A percentile compares a stretch with the other conserved stretches of the same genome.
Evolutionary conservation across 1,140 invertebrate species (phyloP).

Genomic region (Ruditapes philippinarum): DNA sequence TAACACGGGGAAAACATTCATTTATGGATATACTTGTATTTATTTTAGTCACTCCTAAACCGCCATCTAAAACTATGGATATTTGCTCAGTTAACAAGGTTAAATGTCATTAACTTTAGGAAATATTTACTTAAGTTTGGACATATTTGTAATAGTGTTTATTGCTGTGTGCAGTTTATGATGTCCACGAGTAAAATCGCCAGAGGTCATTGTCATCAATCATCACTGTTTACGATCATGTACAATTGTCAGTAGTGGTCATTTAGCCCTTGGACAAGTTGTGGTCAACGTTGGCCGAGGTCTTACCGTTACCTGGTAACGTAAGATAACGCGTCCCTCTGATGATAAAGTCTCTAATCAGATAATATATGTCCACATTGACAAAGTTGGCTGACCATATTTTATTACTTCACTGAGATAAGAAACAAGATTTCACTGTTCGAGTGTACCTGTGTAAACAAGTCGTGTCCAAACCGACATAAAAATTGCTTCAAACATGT

Average conservation of each 20-base stretch:
- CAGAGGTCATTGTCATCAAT: conserved; percentile 35
- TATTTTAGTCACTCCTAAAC: too few species aligned
- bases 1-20: too few species aligned
- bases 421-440: not conserved
- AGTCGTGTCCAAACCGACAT: not conserved
- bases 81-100: conserved; percentile 43
- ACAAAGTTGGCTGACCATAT: conserved; percentile 14
- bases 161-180: conserved; percentile 7
- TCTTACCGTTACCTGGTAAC: conserved; percentile 23
- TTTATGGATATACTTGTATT: too few species aligned
- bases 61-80: too few species aligned
- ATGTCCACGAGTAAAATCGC: conserved; percentile 19
- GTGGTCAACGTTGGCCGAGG: conserved; percentile 27
- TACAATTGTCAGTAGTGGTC: conserved; percentile 40
- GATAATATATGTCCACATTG: conserved; percentile 29
- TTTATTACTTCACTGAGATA: conserved; percentile 13
- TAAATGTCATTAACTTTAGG: conserved; percentile 17
- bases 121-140: conserved; percentile 34
- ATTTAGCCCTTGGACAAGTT: conserved; percentile 48
- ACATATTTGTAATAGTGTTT: conserved; percentile 36
- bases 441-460: conserved; percentile 4
- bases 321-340: conserved; percentile 16
- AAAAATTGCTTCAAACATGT: not conserved
- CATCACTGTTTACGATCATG: conserved; percentile 27
- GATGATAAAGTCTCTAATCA: conserved; percentile 4